Evolutionary conservation across 2,797 vertebrate genomes (phyloP).

Genomic region (Eutrigla gurnardus): DNA sequence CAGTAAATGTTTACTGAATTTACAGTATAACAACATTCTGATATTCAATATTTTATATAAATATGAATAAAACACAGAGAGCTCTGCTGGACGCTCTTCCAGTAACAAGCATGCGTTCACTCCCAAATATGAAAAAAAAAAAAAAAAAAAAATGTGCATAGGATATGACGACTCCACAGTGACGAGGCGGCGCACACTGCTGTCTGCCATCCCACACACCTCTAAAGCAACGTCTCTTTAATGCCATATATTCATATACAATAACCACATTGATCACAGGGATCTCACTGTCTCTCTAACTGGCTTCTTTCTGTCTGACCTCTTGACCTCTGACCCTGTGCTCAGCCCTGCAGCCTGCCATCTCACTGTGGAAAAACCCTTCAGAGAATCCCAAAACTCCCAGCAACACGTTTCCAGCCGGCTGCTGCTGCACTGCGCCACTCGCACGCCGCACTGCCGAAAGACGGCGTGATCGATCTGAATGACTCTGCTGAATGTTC

Average conservation of each 20-base stretch:
- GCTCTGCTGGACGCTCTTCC: no score
- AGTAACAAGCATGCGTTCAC: no score
- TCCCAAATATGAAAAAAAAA: no score
- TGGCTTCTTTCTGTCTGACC: slow-evolving; percentile 49
- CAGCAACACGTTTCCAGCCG: neutral
- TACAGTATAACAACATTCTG: no score
- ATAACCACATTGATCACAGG: neutral
- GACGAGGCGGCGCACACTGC: neutral
- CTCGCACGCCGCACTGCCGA: neutral
- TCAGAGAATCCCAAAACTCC: slow-evolving; percentile 12
- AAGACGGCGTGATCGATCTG: slow-evolving; percentile 26
- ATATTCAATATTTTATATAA: no score
- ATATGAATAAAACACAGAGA: no score
- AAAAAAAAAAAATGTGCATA: no score
- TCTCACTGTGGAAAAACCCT: neutral
- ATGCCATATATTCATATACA: neutral
- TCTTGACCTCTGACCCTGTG: neutral
- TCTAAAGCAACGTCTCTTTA: neutral
- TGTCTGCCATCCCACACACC: neutral
- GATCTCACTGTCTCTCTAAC: neutral
- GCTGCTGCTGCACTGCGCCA: slow-evolving; percentile 26
- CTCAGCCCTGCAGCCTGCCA: no score
- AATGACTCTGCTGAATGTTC: slow-evolving; percentile 11
- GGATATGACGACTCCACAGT: neutral
- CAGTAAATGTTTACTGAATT: no score